These are phyloP conservation scores for Entomobrya multifasciata DNA, from an alignment of 2,888 invertebrate species.

Conservation along the genomic window DNA sequence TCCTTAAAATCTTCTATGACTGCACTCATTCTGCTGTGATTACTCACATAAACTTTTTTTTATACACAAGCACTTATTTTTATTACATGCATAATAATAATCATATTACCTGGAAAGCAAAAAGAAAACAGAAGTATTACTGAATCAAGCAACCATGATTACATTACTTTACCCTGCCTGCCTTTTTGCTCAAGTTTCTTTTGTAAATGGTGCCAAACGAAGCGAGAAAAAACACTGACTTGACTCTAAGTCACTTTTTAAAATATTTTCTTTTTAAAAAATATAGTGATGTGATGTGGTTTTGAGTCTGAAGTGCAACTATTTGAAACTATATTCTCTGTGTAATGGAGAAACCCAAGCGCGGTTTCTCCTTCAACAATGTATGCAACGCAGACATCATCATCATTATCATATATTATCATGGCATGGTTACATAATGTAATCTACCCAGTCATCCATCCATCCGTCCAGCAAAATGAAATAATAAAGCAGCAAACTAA, in stretches of 20 bases:
- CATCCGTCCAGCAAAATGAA: conserved; percentile 16
- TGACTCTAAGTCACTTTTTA: background rate
- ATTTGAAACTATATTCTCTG: conserved; percentile 27
- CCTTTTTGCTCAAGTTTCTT: conserved; percentile 22
- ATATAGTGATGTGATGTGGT: conserved; percentile 29
- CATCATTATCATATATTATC: conserved; percentile 44
- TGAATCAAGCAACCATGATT: background rate
- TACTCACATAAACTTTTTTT: conserved; percentile 9
- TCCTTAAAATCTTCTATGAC: background rate
- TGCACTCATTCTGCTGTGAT: background rate
- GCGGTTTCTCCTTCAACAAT: conserved; percentile 22
- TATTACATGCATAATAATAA: conserved; percentile 24
- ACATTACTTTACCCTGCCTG: conserved; percentile 9
- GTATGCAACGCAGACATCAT: background rate
- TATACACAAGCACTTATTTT: conserved; percentile 29
- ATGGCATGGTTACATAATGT: conserved; percentile 6
- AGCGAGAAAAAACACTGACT: conserved; percentile 46
- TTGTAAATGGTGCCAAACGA: conserved; percentile 41
- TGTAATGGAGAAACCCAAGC: conserved; percentile 51
- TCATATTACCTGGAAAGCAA: conserved; percentile 2
- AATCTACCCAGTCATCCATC: conserved; percentile 33
- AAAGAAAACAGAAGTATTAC: conserved; percentile 21
- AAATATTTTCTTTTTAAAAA: conserved; percentile 25
- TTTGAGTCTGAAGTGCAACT: conserved; percentile 52
- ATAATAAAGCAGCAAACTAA: background rate